Evolutionary conservation across 2,888 invertebrate genomes (phyloP).

Genomic region (Dorcus hopei): DNA sequence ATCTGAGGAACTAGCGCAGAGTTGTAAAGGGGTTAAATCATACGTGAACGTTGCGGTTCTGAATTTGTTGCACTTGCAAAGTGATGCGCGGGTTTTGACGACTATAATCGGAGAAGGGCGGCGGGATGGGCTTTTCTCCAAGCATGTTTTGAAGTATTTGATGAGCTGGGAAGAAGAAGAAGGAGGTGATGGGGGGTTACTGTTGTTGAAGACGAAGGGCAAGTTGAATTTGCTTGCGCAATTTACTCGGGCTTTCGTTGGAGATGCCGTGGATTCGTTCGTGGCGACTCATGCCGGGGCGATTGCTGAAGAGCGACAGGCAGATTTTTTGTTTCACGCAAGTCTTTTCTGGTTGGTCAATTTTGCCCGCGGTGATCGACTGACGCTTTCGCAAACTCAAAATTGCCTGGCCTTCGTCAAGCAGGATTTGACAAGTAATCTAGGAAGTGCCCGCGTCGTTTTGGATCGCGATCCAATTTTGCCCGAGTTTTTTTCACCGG

Average conservation of each 20-base stretch:
- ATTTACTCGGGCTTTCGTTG: constrained; percentile 31
- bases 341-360: constrained; percentile 34
- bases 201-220: constrained; percentile 11
- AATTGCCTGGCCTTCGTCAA: constrained; percentile 31
- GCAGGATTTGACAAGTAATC: constrained; percentile 5
- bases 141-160: constrained; percentile 49
- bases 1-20: constrained; percentile 21
- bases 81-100: constrained; percentile 53
- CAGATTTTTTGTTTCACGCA: constrained; percentile 31
- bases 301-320: constrained; percentile 10
- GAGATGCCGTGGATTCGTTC: constrained; percentile 27
- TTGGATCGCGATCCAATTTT: constrained; percentile 47
- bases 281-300: background rate
- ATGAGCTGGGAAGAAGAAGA: constrained; percentile 49
- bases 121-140: constrained; percentile 40
- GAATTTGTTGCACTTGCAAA: constrained; percentile 62
- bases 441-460: constrained; percentile 25
- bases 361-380: constrained; percentile 19
- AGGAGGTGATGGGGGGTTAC: background rate
- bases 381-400: constrained; percentile 20
- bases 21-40: constrained; percentile 30
- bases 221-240: constrained; percentile 28
- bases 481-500: constrained; percentile 44
- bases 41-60: constrained; percentile 51
- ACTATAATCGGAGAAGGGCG: constrained; percentile 53